These are phyloP conservation scores for Andrena haemorrhoa DNA, from an alignment of 2,888 invertebrate species.

Conservation along the genomic window DNA sequence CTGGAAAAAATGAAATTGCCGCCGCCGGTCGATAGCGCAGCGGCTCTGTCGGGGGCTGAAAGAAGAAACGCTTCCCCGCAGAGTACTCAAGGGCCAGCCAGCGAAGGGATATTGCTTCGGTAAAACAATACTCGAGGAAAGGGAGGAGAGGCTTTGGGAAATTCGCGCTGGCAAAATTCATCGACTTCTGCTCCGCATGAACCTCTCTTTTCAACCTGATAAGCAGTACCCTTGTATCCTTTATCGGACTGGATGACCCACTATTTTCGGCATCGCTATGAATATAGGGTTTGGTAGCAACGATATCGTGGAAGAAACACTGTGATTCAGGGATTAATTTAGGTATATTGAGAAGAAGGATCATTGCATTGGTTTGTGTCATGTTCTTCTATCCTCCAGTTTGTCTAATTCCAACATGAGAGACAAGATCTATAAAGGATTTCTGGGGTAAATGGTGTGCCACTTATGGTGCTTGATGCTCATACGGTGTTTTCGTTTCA, in stretches of 20 bases:
- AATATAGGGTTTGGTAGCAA: not conserved
- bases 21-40: slow-evolving; percentile 58
- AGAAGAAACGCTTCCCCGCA: slow-evolving; percentile 35
- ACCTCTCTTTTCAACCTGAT: not conserved
- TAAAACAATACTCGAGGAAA: slow-evolving; percentile 49
- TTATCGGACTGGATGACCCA: not conserved
- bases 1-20: slow-evolving; percentile 55
- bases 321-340: not conserved
- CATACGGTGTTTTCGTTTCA: too few relatives aligned
- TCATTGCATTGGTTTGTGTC: too few relatives aligned
- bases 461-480: too few relatives aligned
- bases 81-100: slow-evolving; percentile 29
- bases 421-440: too few relatives aligned
- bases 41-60: slow-evolving; percentile 17
- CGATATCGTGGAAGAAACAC: not conserved
- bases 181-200: not conserved
- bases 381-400: too few relatives aligned
- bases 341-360: too few relatives aligned
- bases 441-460: too few relatives aligned
- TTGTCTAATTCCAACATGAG: too few relatives aligned
- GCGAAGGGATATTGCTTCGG: slow-evolving; percentile 35
- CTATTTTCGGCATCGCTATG: not conserved
- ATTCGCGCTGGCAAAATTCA: slow-evolving; percentile 4
- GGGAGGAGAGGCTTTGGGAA: slow-evolving; percentile 7
- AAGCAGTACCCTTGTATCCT: not conserved